These are phyloP conservation scores for Drosophila anomelani DNA, from an alignment of 2,888 invertebrate species.

Conservation along the genomic window DNA sequence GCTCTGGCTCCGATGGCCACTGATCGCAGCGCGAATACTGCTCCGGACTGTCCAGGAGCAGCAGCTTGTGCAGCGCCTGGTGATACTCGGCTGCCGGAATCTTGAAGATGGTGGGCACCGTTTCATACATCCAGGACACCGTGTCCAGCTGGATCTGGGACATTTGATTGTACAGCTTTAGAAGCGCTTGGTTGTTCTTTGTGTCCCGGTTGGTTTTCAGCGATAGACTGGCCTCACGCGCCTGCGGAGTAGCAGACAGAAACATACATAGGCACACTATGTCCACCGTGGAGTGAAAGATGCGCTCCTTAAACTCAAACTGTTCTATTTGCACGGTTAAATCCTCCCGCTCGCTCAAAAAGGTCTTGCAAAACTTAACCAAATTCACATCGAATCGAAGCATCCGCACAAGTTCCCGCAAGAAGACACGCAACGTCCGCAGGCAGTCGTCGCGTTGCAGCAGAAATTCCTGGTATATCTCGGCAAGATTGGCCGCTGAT, in stretches of 20 bases:
- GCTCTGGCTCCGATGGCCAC: constrained; percentile 97
- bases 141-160: constrained; percentile 93
- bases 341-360: constrained; percentile 88
- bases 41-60: constrained; percentile 91
- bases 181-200: constrained; percentile 79
- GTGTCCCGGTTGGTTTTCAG: constrained; percentile 85
- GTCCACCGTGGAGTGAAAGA: constrained; percentile 93
- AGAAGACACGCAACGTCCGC: constrained; percentile 92
- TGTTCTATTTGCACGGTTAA: constrained; percentile 87
- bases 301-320: constrained; percentile 91
- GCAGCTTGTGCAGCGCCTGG: constrained; percentile 91
- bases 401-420: constrained; percentile 95
- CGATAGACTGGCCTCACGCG: constrained; percentile 88
- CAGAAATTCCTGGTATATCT: constrained; percentile 93
- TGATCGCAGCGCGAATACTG: constrained; percentile 93
- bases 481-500: constrained; percentile 93
- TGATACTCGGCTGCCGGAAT: constrained; percentile 90
- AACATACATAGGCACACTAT: constrained; percentile 94
- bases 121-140: constrained; percentile 94
- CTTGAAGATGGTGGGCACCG: constrained; percentile 90
- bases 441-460: constrained; percentile 95
- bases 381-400: constrained; percentile 93
- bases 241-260: constrained; percentile 90
- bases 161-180: constrained; percentile 84
- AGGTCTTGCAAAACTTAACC: constrained; percentile 90